A percentile compares a stretch with the other conserved stretches of the same genome.
phyloP scores from a whole-genome alignment of 2,113 vertebrate species.

The Chaetodon auriga region DNA sequence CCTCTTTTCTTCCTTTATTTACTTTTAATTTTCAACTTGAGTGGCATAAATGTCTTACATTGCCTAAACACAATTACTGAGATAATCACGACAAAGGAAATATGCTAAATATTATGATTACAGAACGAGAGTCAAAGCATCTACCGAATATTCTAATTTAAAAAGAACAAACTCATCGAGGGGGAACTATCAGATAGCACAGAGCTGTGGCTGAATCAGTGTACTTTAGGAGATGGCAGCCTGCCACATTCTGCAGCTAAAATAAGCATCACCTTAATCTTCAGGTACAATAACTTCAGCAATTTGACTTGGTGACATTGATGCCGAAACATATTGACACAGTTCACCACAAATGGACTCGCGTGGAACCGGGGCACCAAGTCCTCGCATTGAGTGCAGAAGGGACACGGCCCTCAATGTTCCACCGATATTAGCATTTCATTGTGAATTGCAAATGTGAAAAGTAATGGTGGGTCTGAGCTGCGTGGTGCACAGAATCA shows the following conservation, averaged over 20 bases:
- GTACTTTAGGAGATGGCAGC: background rate
- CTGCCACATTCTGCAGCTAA: conserved; percentile 32
- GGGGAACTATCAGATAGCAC: background rate
- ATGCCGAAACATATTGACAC: conserved; percentile 42
- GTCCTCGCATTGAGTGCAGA: conserved; percentile 2
- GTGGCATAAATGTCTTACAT: background rate
- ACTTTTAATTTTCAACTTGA: conserved; percentile 39
- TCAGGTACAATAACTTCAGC: conserved; percentile 8
- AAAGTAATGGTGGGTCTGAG: conserved; percentile 29
- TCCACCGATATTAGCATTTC: conserved; percentile 45
- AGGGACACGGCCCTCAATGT: conserved; percentile 10
- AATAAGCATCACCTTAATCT: conserved; percentile 46
- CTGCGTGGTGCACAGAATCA: background rate
- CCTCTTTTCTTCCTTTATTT: conserved; percentile 28
- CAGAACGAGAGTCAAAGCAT: background rate
- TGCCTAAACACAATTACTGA: background rate
- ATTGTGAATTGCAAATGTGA: conserved; percentile 32
- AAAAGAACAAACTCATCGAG: background rate
- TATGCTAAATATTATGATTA: background rate
- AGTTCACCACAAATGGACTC: conserved; percentile 1
- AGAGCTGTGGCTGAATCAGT: background rate
- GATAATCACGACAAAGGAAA: background rate
- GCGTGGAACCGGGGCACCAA: background rate
- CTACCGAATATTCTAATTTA: background rate
- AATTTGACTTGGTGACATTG: conserved; percentile 23